Evolutionary conservation across 2,888 invertebrate genomes (phyloP), one percentile per base, ranked within the genome.

Genomic region (Zonitis immaculata): DNA sequence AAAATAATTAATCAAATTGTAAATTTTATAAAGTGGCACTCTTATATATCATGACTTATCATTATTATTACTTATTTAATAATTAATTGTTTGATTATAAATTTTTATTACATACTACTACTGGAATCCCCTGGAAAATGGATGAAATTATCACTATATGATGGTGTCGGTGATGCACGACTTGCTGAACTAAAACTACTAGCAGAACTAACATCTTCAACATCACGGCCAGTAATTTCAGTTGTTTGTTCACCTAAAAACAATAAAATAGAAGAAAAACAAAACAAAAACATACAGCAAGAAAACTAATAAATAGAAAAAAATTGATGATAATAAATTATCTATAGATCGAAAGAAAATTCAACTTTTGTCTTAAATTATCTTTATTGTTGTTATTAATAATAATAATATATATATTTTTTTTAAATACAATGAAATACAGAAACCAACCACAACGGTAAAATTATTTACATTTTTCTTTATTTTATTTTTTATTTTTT

Each of bases 181-280:
- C 89, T 89, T 9, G 87, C 84, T 1, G 90, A 89, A 71, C 90
- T 91, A 68, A 91, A 88, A 73, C 90, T 91, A 74, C 90, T 91
- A 25, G 71, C 67, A 28, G 90, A 87, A 71, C 91, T 91, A 46
- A 90, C 76, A 70, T 91, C 90, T 71, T 91, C 90, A 45, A 82
- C 82, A 64, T 87, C 85, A 18, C 69, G 68, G 53, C 64, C 70
- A 51, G 67, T 66, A 54, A 80, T 80, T 54, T 83, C 88, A 64
- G 83, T 83, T 26, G 86, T 83, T 49, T 81, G 82, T 67, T 82
- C 80, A 42, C 81, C 81, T 61, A 80, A n/a, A n/a, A n/a, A n/a
- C n/a, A n/a, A n/a, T n/a, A n/a, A n/a, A n/a, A n/a, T n/a, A n/a
- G n/a, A n/a, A n/a, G 81, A 79, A 74, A 43, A 76, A 78, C 58